Evolutionary conservation across 2,888 invertebrate species (phyloP), one percentile per base, ranked within the genome.

Genomic region (Scaptomyza tumidula): DNA sequence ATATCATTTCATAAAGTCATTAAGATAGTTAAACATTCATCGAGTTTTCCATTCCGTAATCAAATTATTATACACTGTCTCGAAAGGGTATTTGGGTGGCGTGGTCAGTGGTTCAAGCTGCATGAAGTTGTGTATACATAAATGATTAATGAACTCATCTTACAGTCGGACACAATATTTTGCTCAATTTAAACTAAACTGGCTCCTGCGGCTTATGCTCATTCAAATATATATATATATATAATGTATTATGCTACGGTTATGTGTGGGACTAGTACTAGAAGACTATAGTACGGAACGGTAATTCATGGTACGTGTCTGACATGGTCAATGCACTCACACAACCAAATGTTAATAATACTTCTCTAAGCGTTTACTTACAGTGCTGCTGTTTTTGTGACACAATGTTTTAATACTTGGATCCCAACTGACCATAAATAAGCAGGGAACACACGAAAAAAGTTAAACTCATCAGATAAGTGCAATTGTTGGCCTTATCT

Each of bases 91-190:
- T 49, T 49, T 11, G 6, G 7, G 19, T 19, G n/a, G n/a, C n/a
- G 58, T 57, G 68, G 57, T 52, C 56, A 37, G 27, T 39, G 43
- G 49, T 31, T 61, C 64, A 62, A 41, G n/a, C 59, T 48, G 44
- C 43, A 66, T 81, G 80, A 87, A 83, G n/a, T n/a, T 87, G 82
- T 88, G 69, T 72, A 78, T 16, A 10, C 41, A 41, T 82, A 67
- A 83, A 83, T 82, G 83, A 83, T 88, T 88, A 82, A 83, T 88
- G 88, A 76, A 61, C 27, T 68, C 56, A 50, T 43, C 57, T 54
- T 54, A 52, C 57, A 52, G 49, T 56, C 48, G 29, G 35, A 35
- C 33, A 54, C 43, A 63, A 33, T 19, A 59, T 55, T 16, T 59
- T 44, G 16, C 50, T 53, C 52, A 55, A 31, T 66, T 63, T 37